These are phyloP conservation scores for Bagarius yarrelli DNA, from an alignment of 2,113 vertebrate species.

Conservation along the genomic window DNA sequence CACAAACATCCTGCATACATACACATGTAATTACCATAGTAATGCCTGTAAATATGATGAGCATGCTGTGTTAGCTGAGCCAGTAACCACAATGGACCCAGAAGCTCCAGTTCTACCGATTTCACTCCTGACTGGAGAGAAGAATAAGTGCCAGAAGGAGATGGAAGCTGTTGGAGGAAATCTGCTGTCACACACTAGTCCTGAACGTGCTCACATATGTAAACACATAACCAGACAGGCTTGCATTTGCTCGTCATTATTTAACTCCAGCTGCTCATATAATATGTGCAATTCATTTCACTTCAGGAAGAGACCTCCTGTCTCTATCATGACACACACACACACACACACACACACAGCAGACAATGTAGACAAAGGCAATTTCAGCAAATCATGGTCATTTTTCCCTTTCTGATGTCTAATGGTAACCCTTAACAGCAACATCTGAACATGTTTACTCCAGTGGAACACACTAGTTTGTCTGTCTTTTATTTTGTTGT, in stretches of 20 bases:
- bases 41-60: conserved; percentile 47
- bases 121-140: conserved; percentile 40
- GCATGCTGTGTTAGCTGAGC: conserved; percentile 40
- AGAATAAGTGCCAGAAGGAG: conserved; percentile 26
- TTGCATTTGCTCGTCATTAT: conserved; percentile 32
- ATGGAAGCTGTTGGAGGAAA: conserved; percentile 10
- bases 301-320: conserved; percentile 23
- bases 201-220: background rate
- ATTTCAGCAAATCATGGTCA: conserved; percentile 59
- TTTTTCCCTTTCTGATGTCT: conserved; percentile 33
- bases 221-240: conserved; percentile 15
- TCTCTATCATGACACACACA: background rate
- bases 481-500: conserved; percentile 31
- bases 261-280: conserved; percentile 45
- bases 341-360: conserved; percentile 7
- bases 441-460: conserved; percentile 44
- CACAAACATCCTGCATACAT: background rate
- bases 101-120: conserved; percentile 28
- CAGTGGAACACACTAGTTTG: conserved; percentile 35
- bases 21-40: conserved; percentile 45
- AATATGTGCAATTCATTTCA: conserved; percentile 41
- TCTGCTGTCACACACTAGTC: conserved; percentile 11
- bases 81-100: background rate
- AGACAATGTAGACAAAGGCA: conserved; percentile 45
- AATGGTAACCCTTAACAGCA: conserved; percentile 44